Conservation (phyloP, 2,888 invertebrate species). For the Anarsia innoxiella region DNA sequence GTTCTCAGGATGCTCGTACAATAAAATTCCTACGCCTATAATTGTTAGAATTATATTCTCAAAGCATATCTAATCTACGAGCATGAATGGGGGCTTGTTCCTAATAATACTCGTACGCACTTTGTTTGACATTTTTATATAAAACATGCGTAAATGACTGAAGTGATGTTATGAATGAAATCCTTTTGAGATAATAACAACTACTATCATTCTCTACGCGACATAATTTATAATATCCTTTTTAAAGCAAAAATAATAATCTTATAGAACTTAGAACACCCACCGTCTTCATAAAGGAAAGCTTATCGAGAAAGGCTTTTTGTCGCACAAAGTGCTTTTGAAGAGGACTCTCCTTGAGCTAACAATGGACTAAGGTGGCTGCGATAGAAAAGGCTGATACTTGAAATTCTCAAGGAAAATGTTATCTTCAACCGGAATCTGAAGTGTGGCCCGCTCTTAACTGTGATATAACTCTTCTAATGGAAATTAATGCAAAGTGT, state of each 20-base stretch:
- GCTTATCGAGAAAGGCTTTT: constrained; percentile 40
- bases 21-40: constrained; percentile 23
- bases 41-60: constrained; percentile 11
- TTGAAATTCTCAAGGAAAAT: constrained; percentile 22
- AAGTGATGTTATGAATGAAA: too few relatives aligned
- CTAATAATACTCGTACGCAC: too few relatives aligned
- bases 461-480: constrained; percentile 3
- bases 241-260: too few relatives aligned
- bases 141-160: too few relatives aligned
- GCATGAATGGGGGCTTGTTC: too few relatives aligned
- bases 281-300: constrained; percentile 20
- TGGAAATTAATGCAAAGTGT: constrained; percentile 3
- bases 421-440: constrained; percentile 11
- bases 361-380: constrained; percentile 40
- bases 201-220: too few relatives aligned
- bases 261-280: too few relatives aligned
- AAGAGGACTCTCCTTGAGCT: constrained; percentile 32
- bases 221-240: too few relatives aligned
- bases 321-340: constrained; percentile 46
- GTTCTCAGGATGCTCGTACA: constrained; percentile 19
- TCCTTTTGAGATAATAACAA: too few relatives aligned
- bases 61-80: too few relatives aligned
- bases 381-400: constrained; percentile 27
- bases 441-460: neutral
- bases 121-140: too few relatives aligned